These are phyloP conservation scores for Pachymerium ferrugineum DNA, from an alignment of 2,888 invertebrate genomes.

Conservation along the genomic window DNA sequence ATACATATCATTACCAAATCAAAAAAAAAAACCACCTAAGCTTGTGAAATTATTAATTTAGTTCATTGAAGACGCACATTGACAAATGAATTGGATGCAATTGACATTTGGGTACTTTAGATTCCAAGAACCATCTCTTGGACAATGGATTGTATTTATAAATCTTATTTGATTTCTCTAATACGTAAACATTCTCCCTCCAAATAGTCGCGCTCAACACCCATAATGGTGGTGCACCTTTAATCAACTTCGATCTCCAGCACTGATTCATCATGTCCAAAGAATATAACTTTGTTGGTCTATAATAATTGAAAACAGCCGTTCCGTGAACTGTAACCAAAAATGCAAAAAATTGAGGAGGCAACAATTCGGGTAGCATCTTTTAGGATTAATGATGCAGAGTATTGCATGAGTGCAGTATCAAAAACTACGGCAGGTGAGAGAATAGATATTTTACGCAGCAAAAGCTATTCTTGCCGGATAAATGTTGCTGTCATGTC, in stretches of 20 bases:
- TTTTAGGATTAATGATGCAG: too few species aligned
- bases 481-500: too few species aligned
- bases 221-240: neutral
- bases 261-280: neutral
- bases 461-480: too few species aligned
- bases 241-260: neutral
- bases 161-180: neutral
- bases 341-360: too few species aligned
- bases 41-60: neutral
- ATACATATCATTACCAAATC: too few species aligned
- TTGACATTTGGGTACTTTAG: neutral
- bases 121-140: neutral
- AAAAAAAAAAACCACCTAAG: neutral
- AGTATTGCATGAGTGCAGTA: too few species aligned
- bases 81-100: conserved; percentile 10
- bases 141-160: neutral
- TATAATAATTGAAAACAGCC: neutral
- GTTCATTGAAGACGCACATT: neutral
- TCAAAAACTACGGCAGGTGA: too few species aligned
- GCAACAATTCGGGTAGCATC: too few species aligned
- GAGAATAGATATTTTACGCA: too few species aligned
- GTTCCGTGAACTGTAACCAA: neutral
- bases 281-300: neutral
- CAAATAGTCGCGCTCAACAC: neutral
- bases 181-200: neutral